Evolutionary conservation across 2,888 invertebrate genomes (phyloP).

Genomic region (Spilarctia lutea): DNA sequence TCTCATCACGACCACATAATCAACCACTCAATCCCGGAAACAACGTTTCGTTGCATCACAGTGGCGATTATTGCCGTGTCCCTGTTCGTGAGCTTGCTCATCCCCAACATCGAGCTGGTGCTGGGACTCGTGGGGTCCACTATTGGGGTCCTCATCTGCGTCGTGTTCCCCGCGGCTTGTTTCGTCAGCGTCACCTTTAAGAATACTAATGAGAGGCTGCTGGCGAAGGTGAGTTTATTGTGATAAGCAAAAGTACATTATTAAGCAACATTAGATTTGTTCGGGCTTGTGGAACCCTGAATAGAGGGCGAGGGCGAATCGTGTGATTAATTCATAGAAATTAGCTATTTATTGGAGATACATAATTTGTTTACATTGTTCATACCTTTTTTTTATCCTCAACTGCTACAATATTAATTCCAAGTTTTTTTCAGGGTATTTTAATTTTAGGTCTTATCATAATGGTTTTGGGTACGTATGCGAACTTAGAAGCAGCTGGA

Average conservation of each 20-base stretch:
- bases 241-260: neutral
- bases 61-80: constrained; percentile 91
- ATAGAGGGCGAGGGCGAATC: no score
- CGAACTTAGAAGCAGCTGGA: constrained; percentile 91
- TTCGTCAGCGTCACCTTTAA: constrained; percentile 94
- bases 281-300: no score
- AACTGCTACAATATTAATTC: no score
- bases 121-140: constrained; percentile 98
- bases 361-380: neutral
- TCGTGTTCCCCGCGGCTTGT: constrained; percentile 96
- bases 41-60: constrained; percentile 94
- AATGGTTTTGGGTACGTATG: constrained; percentile 96
- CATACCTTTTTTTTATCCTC: no score
- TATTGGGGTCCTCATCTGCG: constrained; percentile 96
- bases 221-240: constrained; percentile 90
- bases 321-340: no score
- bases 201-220: constrained; percentile 92
- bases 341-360: no score
- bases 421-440: constrained; percentile 86
- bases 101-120: constrained; percentile 98
- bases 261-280: no score
- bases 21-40: constrained; percentile 92
- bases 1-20: constrained; percentile 88
- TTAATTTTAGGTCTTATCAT: constrained; percentile 94
- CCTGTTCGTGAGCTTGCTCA: constrained; percentile 92